These are phyloP conservation scores for Caenorhabditis remanei DNA, from an alignment of 1,140 invertebrate genomes.

Conservation along the genomic window DNA sequence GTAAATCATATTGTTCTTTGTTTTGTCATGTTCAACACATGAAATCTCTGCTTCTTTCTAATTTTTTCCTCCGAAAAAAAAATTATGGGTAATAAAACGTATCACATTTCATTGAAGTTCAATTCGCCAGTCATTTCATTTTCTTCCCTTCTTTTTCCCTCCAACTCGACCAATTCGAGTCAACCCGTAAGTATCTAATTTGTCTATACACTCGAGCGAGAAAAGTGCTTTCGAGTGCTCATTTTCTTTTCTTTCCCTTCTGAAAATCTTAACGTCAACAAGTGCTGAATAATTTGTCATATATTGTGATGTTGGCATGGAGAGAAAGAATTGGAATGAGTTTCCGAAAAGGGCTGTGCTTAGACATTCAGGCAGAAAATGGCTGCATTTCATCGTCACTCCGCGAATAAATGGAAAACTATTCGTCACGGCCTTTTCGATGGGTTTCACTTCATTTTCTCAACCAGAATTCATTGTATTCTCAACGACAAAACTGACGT, in stretches of 20 bases:
- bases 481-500: neutral
- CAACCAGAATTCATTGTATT: neutral
- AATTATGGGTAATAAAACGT: neutral
- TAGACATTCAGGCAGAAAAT: conserved; percentile 39
- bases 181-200: neutral
- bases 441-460: conserved; percentile 30
- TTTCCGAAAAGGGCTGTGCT: neutral
- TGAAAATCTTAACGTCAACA: neutral
- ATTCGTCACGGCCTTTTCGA: conserved; percentile 33
- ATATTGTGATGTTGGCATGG: conserved; percentile 53
- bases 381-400: conserved; percentile 25
- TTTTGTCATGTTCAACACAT: too few relatives aligned
- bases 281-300: conserved; percentile 47
- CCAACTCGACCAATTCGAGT: neutral
- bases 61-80: too few relatives aligned
- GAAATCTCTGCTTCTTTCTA: too few relatives aligned
- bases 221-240: neutral
- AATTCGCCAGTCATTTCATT: neutral
- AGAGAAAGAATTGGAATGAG: conserved; percentile 1
- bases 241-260: neutral
- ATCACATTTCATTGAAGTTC: neutral
- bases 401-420: conserved; percentile 33
- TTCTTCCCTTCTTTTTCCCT: neutral
- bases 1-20: too few relatives aligned
- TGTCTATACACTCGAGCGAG: too few relatives aligned